Percentiles rank a stretch among this genome's conserved stretches.
Evolutionary conservation across 1,140 invertebrate species (phyloP).

Genomic region (Drosophila subobscura): DNA sequence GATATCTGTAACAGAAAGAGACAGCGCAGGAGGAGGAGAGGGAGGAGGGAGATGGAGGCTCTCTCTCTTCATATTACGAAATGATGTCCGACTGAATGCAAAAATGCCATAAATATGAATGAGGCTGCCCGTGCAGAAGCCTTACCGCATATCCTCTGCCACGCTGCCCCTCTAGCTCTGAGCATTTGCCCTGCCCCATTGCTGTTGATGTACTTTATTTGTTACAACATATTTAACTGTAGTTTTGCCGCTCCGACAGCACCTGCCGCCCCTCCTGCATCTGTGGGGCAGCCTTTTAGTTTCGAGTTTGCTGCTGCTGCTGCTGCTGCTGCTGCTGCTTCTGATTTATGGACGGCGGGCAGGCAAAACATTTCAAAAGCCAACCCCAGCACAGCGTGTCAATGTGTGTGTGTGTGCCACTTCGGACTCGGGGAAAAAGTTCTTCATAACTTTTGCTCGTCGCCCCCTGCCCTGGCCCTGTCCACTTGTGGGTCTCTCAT

Average conservation of each 20-base stretch:
- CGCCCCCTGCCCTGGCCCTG: conserved; percentile 19
- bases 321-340: conserved; percentile 23
- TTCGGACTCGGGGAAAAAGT: conserved; percentile 38
- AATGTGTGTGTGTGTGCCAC: conserved; percentile 17
- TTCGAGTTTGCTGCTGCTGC: conserved; percentile 53
- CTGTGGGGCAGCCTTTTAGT: conserved; percentile 53
- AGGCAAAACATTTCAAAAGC: conserved; percentile 78
- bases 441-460: conserved; percentile 62
- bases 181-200: conserved; percentile 36
- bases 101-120: conserved; percentile 82
- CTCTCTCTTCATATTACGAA: conserved; percentile 76
- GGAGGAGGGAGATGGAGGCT: not conserved
- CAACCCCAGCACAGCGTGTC: conserved; percentile 48
- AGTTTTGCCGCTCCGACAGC: conserved; percentile 49
- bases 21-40: not conserved
- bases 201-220: conserved; percentile 78
- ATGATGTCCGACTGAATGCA: conserved; percentile 78
- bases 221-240: conserved; percentile 81
- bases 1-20: conserved; percentile 49
- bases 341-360: conserved; percentile 71
- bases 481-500: conserved; percentile 57
- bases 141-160: conserved; percentile 17
- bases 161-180: not conserved
- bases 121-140: conserved; percentile 70
- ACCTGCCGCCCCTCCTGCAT: conserved; percentile 4